Conservation (phyloP, 2,888 invertebrate genomes). For the Camponotus fellah region DNA sequence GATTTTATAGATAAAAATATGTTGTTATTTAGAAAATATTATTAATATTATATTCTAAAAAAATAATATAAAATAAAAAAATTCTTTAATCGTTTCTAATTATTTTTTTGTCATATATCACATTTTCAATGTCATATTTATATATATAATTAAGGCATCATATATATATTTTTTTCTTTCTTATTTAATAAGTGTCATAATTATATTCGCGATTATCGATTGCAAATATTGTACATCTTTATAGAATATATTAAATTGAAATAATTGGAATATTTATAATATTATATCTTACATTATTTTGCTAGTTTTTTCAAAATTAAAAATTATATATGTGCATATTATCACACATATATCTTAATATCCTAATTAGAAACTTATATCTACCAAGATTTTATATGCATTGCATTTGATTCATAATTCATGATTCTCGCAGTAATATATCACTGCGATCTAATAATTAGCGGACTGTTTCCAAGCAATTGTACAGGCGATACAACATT, state of each 20-base stretch:
- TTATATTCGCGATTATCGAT: background rate
- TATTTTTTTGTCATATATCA: too few species aligned
- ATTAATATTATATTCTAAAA: background rate
- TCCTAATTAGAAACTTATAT: conserved; percentile 25
- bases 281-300: background rate
- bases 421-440: conserved; percentile 56
- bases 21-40: background rate
- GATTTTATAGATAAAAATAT: background rate
- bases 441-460: conserved; percentile 61
- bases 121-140: too few species aligned
- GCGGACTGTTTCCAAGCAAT: conserved; percentile 52
- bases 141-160: too few species aligned
- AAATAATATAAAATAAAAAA: background rate
- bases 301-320: background rate
- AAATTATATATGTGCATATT: background rate
- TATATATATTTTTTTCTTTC: too few species aligned
- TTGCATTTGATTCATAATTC: conserved; percentile 61
- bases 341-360: background rate
- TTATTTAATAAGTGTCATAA: background rate
- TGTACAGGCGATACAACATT: conserved; percentile 11
- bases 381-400: conserved; percentile 13
- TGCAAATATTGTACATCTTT: background rate
- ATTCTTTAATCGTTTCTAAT: background rate
- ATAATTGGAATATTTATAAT: conserved; percentile 13
- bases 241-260: background rate